phyloP scores from a whole-genome alignment of 2,113 vertebrate species.

The Tautogolabrus adspersus region DNA sequence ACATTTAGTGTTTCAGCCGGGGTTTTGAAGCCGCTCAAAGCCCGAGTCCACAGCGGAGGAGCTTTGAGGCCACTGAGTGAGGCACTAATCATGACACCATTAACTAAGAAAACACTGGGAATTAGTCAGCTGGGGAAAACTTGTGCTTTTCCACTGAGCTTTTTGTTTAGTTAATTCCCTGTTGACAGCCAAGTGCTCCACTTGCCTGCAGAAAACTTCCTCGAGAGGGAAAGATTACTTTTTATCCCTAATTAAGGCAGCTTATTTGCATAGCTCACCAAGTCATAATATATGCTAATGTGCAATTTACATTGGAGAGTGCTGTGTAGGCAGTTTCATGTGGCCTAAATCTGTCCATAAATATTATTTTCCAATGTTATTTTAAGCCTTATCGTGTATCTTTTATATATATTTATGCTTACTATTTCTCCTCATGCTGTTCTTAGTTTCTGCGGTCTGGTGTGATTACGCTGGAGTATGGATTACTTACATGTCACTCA shows the following conservation, averaged over 20 bases:
- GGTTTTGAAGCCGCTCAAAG: slow-evolving; percentile 70
- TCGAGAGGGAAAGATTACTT: slow-evolving; percentile 75
- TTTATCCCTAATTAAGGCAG: slow-evolving; percentile 82
- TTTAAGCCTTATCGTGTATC: slow-evolving; percentile 64
- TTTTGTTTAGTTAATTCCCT: slow-evolving; percentile 83
- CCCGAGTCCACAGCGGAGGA: slow-evolving; percentile 59
- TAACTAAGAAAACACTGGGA: slow-evolving; percentile 80
- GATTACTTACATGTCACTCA: slow-evolving; percentile 30
- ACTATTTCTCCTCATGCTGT: slow-evolving; percentile 17
- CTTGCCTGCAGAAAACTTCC: slow-evolving; percentile 74
- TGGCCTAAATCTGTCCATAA: slow-evolving; percentile 81
- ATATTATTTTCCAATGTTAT: slow-evolving; percentile 67
- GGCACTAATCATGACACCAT: slow-evolving; percentile 75
- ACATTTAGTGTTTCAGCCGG: slow-evolving; percentile 68
- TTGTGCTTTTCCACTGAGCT: slow-evolving; percentile 72
- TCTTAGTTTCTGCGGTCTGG: slow-evolving; percentile 28
- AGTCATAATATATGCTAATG: slow-evolving; percentile 84
- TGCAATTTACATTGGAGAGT: slow-evolving; percentile 74
- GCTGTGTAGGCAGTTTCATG: slow-evolving; percentile 69
- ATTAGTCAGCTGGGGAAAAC: slow-evolving; percentile 76
- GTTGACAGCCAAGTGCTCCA: slow-evolving; percentile 77
- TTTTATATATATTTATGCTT: slow-evolving; percentile 33
- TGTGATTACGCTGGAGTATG: slow-evolving; percentile 37
- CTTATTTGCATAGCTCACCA: slow-evolving; percentile 79
- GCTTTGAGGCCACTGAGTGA: slow-evolving; percentile 75